phyloP scores from a whole-genome alignment of 2,113 vertebrate genomes.

The Oxyruncus cristatus region DNA sequence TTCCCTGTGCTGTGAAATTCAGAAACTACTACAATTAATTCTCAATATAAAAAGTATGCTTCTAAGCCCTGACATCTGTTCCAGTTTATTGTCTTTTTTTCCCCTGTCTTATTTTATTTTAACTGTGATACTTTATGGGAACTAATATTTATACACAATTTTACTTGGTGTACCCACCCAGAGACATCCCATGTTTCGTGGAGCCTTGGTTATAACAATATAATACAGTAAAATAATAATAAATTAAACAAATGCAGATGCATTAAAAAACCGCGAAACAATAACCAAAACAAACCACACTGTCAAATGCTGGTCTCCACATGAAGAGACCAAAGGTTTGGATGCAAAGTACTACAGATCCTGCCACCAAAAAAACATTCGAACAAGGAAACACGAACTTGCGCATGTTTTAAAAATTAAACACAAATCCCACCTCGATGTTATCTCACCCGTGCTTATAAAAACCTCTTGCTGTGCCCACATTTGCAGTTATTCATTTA shows the following conservation, averaged over 20 bases:
- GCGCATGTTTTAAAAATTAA: conserved; percentile 6
- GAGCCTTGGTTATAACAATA: conserved; percentile 42
- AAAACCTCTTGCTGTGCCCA: conserved; percentile 10
- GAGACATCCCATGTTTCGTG: conserved; percentile 39
- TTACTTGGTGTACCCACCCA: conserved; percentile 36
- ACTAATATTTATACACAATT: conserved; percentile 57
- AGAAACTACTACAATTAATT: background rate
- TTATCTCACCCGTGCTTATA: conserved; percentile 14
- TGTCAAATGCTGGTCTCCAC: conserved; percentile 65
- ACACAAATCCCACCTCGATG: conserved; percentile 56
- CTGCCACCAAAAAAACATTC: conserved; percentile 44
- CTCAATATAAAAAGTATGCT: conserved; percentile 24
- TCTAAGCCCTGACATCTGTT: conserved; percentile 52
- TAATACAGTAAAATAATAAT: conserved; percentile 65
- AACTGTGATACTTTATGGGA: conserved; percentile 47
- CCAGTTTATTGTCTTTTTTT: conserved; percentile 37
- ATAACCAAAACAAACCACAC: background rate
- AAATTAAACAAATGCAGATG: conserved; percentile 72
- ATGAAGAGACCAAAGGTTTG: conserved; percentile 51
- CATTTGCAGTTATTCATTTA: conserved; percentile 56
- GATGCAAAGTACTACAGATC: conserved; percentile 65
- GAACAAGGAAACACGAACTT: conserved; percentile 37
- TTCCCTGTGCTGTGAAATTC: conserved; percentile 44
- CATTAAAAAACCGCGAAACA: background rate
- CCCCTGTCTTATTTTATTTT: background rate